Evolutionary conservation across 1,140 invertebrate genomes (phyloP).

Genomic region (Zaprionus gabonicus): DNA sequence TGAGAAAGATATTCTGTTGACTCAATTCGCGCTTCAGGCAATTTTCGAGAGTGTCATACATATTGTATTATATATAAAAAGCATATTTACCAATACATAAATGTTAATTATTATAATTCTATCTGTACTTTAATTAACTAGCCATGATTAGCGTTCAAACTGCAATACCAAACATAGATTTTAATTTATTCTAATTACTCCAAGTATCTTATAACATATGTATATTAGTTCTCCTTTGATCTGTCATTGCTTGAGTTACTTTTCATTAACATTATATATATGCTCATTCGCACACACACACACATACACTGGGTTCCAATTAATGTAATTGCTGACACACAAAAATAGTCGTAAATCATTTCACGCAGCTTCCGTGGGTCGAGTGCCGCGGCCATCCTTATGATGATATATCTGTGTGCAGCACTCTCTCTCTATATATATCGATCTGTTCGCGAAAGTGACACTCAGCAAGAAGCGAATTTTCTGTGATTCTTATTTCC

Average conservation of each 20-base stretch:
- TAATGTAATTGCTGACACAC: slow-evolving; percentile 49
- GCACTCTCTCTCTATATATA: slow-evolving; percentile 13
- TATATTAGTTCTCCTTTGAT: not conserved
- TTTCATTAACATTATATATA: slow-evolving; percentile 26
- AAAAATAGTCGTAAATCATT: slow-evolving; percentile 63
- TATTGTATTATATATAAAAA: too few relatives aligned
- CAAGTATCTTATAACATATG: not conserved
- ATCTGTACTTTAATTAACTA: not conserved
- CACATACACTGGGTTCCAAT: slow-evolving; percentile 24
- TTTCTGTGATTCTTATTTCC: slow-evolving; percentile 22
- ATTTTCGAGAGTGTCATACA: not conserved
- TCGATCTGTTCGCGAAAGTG: slow-evolving; percentile 43
- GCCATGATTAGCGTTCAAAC: not conserved
- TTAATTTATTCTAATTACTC: not conserved
- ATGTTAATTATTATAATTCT: not conserved
- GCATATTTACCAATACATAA: not conserved
- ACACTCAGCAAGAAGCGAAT: slow-evolving; percentile 25
- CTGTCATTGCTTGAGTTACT: not conserved
- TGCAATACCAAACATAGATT: not conserved
- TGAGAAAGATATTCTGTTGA: slow-evolving; percentile 12
- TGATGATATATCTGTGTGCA: slow-evolving; percentile 8
- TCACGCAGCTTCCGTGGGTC: slow-evolving; percentile 9
- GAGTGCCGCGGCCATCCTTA: slow-evolving; percentile 10
- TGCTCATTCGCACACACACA: not conserved
- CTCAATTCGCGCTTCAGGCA: not conserved